Conservation (phyloP, 2,113 vertebrate species). For the Pseudorhombus dupliciocellatus region DNA sequence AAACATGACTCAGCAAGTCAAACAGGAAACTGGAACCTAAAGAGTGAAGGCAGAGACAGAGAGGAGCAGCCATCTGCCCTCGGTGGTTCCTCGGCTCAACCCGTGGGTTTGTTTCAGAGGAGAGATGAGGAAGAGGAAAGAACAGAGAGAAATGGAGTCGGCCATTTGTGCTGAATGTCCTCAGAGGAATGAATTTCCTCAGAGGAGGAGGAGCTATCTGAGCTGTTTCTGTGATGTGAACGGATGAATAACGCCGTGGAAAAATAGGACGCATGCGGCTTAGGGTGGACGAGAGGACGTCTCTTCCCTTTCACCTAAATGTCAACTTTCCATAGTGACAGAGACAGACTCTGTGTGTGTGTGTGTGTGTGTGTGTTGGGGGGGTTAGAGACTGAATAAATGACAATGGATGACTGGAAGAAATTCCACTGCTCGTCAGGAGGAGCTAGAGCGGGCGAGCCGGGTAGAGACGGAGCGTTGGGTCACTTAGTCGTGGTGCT, state of each 20-base stretch:
- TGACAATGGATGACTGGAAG: neutral
- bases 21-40: neutral
- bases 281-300: neutral
- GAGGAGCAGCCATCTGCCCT: no score
- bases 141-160: no score
- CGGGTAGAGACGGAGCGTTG: slow-evolving; percentile 22
- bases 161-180: no score
- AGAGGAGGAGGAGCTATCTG: no score
- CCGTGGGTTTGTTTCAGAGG: no score
- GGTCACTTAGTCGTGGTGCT: slow-evolving; percentile 39
- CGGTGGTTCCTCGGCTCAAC: no score
- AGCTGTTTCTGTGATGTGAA: neutral
- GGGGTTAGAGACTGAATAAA: slow-evolving; percentile 4
- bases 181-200: no score
- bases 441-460: neutral
- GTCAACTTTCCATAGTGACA: slow-evolving; percentile 8
- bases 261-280: neutral
- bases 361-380: no score
- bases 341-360: neutral
- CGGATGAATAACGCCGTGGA: neutral
- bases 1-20: slow-evolving; percentile 3
- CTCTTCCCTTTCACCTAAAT: slow-evolving; percentile 16
- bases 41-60: neutral
- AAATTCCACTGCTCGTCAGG: slow-evolving; percentile 22
- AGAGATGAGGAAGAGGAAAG: no score